Evolutionary conservation across 2,888 invertebrate species (phyloP).

Genomic region (Caenorhabditis panamensis): DNA sequence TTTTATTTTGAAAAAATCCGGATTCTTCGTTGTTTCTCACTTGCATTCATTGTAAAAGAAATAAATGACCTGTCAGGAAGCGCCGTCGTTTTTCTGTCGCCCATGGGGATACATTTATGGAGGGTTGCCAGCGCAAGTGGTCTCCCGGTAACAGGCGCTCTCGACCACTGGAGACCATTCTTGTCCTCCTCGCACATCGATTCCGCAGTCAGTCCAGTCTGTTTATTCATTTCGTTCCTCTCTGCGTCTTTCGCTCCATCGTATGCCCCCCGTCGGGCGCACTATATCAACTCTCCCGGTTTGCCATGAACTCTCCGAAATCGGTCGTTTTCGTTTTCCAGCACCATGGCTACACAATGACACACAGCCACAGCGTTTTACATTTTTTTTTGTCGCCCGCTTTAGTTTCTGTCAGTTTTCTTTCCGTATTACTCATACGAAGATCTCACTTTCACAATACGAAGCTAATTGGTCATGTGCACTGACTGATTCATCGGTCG

Average conservation of each 20-base stretch:
- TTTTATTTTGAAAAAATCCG: too few species aligned
- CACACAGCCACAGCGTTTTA: neutral
- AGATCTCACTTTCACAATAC: slow-evolving; percentile 24
- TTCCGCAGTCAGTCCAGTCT: slow-evolving; percentile 41
- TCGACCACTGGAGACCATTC: slow-evolving; percentile 23
- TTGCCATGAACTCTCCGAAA: slow-evolving; percentile 36
- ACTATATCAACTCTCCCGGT: slow-evolving; percentile 56
- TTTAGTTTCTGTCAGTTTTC: neutral
- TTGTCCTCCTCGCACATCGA: slow-evolving; percentile 22
- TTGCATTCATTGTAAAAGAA: neutral
- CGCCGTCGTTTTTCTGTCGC: neutral
- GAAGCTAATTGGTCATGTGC: slow-evolving; percentile 12
- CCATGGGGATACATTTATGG: neutral
- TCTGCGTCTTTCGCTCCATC: slow-evolving; percentile 11
- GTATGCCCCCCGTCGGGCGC: slow-evolving; percentile 24
- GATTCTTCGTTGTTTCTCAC: neutral
- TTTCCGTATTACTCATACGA: neutral
- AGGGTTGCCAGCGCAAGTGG: neutral
- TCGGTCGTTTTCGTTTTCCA: slow-evolving; percentile 21
- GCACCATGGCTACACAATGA: slow-evolving; percentile 24
- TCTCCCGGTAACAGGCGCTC: slow-evolving; percentile 16
- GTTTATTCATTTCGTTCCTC: slow-evolving; percentile 56
- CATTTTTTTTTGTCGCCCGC: neutral
- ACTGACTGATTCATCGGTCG: slow-evolving; percentile 2
- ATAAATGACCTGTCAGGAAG: neutral